phyloP scores from a whole-genome alignment of 2,888 invertebrate species.

The Eurytoma adleriae region DNA sequence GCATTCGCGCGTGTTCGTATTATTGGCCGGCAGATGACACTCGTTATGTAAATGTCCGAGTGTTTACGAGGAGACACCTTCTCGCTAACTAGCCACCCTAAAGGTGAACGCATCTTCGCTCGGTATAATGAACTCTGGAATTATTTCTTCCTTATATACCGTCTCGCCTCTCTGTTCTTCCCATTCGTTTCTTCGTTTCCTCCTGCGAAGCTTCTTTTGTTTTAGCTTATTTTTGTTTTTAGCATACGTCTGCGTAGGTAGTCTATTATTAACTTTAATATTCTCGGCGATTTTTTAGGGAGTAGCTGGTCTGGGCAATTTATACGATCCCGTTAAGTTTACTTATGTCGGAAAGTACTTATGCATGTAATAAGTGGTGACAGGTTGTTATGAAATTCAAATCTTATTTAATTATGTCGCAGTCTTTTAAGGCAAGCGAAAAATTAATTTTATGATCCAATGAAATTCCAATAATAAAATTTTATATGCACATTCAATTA shows the following conservation, averaged over 20 bases:
- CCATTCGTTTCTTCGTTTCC: constrained; percentile 8
- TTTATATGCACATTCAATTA: not conserved
- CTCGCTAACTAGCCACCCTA: constrained; percentile 57
- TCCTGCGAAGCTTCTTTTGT: not conserved
- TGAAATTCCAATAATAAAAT: constrained; percentile 20
- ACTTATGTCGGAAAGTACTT: not conserved
- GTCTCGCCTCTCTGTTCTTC: constrained; percentile 18
- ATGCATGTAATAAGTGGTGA: constrained; percentile 8
- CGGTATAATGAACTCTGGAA: constrained; percentile 63
- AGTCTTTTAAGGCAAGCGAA: constrained; percentile 7
- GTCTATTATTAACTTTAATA: not conserved
- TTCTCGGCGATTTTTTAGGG: not conserved
- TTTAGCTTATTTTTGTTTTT: not conserved
- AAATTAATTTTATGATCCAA: constrained; percentile 35
- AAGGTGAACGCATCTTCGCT: not conserved
- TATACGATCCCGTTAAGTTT: not conserved
- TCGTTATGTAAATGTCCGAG: constrained; percentile 73
- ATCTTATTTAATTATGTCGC: constrained; percentile 19
- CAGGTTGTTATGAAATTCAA: constrained; percentile 27
- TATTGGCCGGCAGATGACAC: constrained; percentile 73
- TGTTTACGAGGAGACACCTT: constrained; percentile 73
- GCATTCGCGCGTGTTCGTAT: constrained; percentile 59
- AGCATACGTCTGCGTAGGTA: not conserved
- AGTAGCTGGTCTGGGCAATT: not conserved
- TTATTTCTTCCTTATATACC: constrained; percentile 53